phyloP scores from a whole-genome alignment of 2,113 vertebrate genomes.

The Spea bombifrons region DNA sequence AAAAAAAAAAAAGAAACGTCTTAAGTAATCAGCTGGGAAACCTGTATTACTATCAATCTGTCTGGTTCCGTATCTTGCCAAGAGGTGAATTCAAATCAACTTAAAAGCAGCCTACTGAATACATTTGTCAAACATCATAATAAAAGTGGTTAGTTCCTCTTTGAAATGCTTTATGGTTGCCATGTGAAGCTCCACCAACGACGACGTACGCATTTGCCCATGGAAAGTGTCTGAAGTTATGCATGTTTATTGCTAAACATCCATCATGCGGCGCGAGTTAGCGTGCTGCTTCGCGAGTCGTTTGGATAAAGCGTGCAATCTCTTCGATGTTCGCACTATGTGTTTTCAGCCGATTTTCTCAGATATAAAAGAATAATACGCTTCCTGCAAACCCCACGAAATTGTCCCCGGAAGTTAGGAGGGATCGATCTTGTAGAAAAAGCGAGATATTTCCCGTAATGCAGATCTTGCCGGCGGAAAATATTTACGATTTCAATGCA shows the following conservation, averaged over 20 bases:
- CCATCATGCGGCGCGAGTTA: constrained; percentile 64
- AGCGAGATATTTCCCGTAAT: constrained; percentile 28
- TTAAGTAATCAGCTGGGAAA: constrained; percentile 52
- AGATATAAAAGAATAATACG: constrained; percentile 61
- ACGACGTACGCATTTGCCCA: constrained; percentile 52
- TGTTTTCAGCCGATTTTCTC: constrained; percentile 68
- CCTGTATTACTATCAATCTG: constrained; percentile 52
- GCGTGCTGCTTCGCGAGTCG: constrained; percentile 71
- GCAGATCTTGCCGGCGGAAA: neutral
- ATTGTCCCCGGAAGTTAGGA: constrained; percentile 62
- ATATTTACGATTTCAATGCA: constrained; percentile 2
- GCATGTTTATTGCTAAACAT: constrained; percentile 60
- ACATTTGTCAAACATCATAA: constrained; percentile 48
- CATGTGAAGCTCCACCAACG: constrained; percentile 55
- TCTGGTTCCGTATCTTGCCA: constrained; percentile 47
- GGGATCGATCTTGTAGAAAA: constrained; percentile 58
- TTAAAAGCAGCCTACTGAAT: constrained; percentile 35
- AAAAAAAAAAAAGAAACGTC: constrained; percentile 41
- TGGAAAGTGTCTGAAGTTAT: constrained; percentile 60
- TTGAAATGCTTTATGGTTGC: constrained; percentile 43
- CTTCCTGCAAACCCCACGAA: constrained; percentile 57
- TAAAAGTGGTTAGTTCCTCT: constrained; percentile 16
- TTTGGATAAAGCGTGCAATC: constrained; percentile 60
- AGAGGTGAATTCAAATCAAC: constrained; percentile 53
- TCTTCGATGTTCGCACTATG: constrained; percentile 64